These are phyloP conservation scores for Hydrochoerus hydrochaeris DNA, from an alignment of 2,113 vertebrate genomes.

Conservation along the genomic window DNA sequence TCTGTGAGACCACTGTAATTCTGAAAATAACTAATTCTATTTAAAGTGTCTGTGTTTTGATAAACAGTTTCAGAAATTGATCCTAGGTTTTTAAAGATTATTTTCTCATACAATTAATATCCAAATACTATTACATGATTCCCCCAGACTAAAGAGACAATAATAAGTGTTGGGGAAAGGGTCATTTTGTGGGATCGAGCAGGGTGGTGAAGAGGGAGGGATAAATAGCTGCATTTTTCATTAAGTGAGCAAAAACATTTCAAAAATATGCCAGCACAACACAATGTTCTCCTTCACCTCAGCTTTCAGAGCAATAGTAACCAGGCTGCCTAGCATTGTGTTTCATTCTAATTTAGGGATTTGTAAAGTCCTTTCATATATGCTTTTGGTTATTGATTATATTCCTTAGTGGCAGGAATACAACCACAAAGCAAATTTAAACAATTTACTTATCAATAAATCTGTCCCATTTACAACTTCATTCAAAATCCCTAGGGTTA, in stretches of 20 bases:
- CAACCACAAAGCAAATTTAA: not conserved
- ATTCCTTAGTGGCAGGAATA: not conserved
- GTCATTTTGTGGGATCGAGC: too few species aligned
- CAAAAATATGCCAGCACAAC: fast-evolving
- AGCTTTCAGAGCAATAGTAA: too few species aligned
- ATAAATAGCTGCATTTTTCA: not conserved
- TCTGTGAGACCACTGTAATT: not conserved
- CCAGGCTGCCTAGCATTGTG: not conserved
- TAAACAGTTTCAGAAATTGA: not conserved
- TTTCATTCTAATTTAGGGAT: not conserved
- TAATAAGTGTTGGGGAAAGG: not conserved
- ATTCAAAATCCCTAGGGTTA: not conserved
- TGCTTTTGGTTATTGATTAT: not conserved
- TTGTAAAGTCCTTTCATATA: not conserved
- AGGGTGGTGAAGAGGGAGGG: too few species aligned
- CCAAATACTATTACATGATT: not conserved
- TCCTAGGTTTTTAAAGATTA: not conserved
- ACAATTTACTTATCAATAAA: not conserved
- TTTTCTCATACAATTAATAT: not conserved
- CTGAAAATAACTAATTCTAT: not conserved
- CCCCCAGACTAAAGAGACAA: too few species aligned
- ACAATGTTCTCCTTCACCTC: fast-evolving
- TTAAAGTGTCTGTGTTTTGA: not conserved
- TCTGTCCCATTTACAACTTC: not conserved
- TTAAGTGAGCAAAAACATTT: not conserved